A percentile compares a stretch with the other conserved stretches of the same genome.
These are phyloP conservation scores for Ylistrum balloti DNA, from an alignment of 1,140 invertebrate genomes.

Conservation along the genomic window DNA sequence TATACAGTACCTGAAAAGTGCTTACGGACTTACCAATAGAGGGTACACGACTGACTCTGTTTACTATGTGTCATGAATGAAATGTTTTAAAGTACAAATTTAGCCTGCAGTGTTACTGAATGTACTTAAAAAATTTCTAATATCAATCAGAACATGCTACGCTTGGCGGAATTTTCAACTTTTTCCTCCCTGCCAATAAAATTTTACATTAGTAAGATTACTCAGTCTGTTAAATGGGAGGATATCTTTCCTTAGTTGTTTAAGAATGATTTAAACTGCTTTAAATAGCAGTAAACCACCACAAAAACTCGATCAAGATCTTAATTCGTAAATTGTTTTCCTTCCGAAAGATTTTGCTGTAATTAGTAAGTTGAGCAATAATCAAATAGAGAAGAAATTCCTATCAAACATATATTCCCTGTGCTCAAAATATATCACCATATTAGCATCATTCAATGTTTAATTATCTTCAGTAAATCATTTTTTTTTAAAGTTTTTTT, in stretches of 20 bases:
- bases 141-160: neutral
- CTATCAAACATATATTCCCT: no score
- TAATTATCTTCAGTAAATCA: no score
- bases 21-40: neutral
- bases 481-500: no score
- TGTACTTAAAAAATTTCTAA: neutral
- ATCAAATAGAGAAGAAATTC: no score
- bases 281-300: neutral
- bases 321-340: neutral
- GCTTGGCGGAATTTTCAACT: neutral
- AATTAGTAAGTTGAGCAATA: no score
- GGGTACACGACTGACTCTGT: neutral
- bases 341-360: no score
- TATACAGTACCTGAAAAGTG: neutral
- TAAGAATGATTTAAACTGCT: neutral
- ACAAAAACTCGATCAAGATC: no score
- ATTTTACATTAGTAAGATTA: neutral
- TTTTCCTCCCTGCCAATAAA: neutral
- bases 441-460: no score
- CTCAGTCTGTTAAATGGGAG: neutral
- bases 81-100: neutral
- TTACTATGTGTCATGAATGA: constrained; percentile 19
- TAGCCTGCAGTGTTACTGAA: neutral
- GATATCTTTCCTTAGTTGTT: neutral
- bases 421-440: no score